Percentiles rank a stretch among this genome's conserved stretches.
phyloP scores from a whole-genome alignment of 2,113 vertebrate species.

The Uria aalge region DNA sequence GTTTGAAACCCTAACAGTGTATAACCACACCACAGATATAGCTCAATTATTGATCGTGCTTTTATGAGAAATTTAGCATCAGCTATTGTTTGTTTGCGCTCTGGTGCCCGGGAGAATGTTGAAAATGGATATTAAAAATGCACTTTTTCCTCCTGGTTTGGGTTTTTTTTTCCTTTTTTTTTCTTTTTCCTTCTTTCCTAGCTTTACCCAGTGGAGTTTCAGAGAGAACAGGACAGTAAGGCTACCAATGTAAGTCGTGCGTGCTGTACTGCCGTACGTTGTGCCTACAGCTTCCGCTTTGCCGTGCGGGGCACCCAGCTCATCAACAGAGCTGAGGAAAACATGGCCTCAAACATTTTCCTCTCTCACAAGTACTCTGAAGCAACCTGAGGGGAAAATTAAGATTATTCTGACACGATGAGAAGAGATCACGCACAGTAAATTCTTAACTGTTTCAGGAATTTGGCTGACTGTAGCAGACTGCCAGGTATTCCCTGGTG shows the following conservation, averaged over 20 bases:
- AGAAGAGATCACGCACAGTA: background rate
- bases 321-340: background rate
- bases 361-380: background rate
- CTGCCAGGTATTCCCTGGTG: background rate
- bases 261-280: rapidly evolving
- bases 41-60: background rate
- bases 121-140: conserved; percentile 7
- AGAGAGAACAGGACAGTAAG: background rate
- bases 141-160: background rate
- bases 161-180: no score
- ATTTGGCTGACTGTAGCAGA: background rate
- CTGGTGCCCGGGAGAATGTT: background rate
- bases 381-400: background rate
- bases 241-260: background rate
- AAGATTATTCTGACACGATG: background rate
- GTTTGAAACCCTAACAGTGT: background rate
- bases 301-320: background rate
- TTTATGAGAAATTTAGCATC: background rate
- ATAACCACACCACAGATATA: background rate
- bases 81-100: background rate
- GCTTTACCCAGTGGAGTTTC: background rate
- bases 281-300: background rate
- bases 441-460: background rate
- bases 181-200: background rate
- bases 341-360: background rate